Percentiles rank a stretch among this genome's conserved stretches.
These are phyloP conservation scores for Mycalesis mineus DNA, from an alignment of 2,888 invertebrate species.

Conservation along the genomic window DNA sequence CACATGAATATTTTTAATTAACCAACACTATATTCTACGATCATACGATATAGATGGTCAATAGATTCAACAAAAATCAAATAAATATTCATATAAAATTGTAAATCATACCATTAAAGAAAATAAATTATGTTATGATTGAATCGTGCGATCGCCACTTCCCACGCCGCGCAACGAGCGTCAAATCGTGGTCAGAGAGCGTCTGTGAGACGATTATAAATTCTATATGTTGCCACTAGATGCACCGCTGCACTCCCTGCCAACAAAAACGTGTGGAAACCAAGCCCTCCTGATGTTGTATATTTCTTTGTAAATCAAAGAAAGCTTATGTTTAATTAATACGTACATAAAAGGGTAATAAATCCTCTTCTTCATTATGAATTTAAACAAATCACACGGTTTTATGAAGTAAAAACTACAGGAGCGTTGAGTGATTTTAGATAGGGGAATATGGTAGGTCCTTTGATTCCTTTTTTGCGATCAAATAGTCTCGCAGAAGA, in stretches of 20 bases:
- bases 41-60: neutral
- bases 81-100: slow-evolving; percentile 9
- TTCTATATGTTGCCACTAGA: slow-evolving; percentile 55
- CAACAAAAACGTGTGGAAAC: slow-evolving; percentile 62
- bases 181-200: slow-evolving; percentile 60
- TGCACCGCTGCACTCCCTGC: slow-evolving; percentile 63
- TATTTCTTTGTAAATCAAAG: slow-evolving; percentile 24
- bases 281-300: slow-evolving; percentile 35
- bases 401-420: too few species aligned
- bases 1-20: too few species aligned
- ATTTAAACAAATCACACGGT: too few species aligned
- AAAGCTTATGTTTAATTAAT: neutral
- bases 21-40: too few species aligned
- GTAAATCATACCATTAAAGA: slow-evolving; percentile 4
- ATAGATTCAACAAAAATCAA: neutral
- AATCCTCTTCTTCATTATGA: too few species aligned
- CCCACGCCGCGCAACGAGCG: slow-evolving; percentile 63
- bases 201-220: slow-evolving; percentile 42
- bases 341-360: neutral
- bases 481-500: too few species aligned
- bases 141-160: slow-evolving; percentile 50
- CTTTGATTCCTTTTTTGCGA: too few species aligned
- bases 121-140: slow-evolving; percentile 5
- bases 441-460: too few species aligned
- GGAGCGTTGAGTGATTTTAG: too few species aligned